Base-by-base conservation (phyloP, 1,140 invertebrate species). In the Nilaparvata lugens region DNA sequence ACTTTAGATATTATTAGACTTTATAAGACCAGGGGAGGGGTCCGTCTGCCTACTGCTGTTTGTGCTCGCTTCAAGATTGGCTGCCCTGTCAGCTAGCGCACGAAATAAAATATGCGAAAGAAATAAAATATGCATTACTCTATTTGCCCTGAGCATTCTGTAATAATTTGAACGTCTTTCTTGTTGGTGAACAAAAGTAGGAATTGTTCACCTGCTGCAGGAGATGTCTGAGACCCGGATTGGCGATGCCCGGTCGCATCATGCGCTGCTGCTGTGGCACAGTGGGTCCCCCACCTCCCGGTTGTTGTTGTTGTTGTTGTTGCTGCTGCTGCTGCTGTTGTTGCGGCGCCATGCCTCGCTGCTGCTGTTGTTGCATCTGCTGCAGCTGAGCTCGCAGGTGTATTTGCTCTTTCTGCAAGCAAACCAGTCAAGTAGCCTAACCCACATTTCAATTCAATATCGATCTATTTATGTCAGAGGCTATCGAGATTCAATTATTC, bases 181-280 rank as follows among this genome's bases (percentile, higher is more conserved):
- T n/a, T n/a, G n/a, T n/a, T n/a, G n/a, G n/a, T n/a, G 31, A 35
- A 35, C 31, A 9, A 11, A 35, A 35, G 31, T 6, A 35, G 31
- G 3, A 35, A 35, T 35, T 35, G 4, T 16, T 23, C 25, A 85
- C 83, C 71, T 85, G 83, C 71, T 87, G 84, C 2, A 87, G 74
- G 19, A 87, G 72, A 73, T 85, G 82, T 23, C 84, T 72, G 23
- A 87, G 70, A n/a, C 83, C 83, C n/a, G 83, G 78, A 73, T 82
- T 84, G 0, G 76, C 63, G 67, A 83, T 79, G 18, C 79, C 77
- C 18, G 83, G 83, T 51, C 83, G 75, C 72, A 85, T 82, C 73
- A 86, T 79, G 67, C 83, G 74, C 58, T 82, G 81, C 23, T 77
- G 65, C 60, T 74, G 66, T 62, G 74, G 72, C 61, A 75, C 76